Conservation (phyloP, 2,113 vertebrate species). For the Eulemur rufifrons region DNA sequence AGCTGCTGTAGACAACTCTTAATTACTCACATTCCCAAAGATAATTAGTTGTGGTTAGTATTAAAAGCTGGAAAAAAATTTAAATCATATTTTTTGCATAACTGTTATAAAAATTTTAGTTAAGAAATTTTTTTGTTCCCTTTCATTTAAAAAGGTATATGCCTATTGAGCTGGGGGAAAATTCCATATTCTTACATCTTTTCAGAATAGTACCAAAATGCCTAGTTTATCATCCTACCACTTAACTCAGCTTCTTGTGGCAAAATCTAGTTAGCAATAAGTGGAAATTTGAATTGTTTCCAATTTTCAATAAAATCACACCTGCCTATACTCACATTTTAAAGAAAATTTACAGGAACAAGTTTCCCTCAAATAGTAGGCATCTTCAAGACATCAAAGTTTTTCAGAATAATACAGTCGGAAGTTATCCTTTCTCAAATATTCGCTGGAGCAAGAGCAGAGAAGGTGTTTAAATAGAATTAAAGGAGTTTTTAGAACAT, state of each 20-base stretch:
- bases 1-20: not conserved
- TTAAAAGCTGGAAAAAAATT: not conserved
- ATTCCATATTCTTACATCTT: not conserved
- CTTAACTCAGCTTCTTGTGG: not conserved
- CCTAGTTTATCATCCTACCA: not conserved
- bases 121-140: not conserved
- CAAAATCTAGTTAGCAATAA: not conserved
- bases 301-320: not conserved
- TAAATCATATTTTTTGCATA: not conserved
- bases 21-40: not conserved
- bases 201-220: constrained; percentile 10
- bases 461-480: not conserved
- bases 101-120: not conserved
- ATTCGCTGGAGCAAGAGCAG: not conserved
- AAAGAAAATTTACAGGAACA: not conserved
- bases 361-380: not conserved
- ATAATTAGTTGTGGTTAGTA: not conserved
- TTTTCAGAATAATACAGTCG: not conserved
- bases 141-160: not conserved
- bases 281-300: constrained; percentile 28
- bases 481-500: constrained; percentile 25
- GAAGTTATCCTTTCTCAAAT: not conserved
- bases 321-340: not conserved
- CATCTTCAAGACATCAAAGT: not conserved
- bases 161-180: not conserved